These are phyloP conservation scores for Pelosia muscerda DNA, from an alignment of 2,888 invertebrate genomes.

Conservation along the genomic window DNA sequence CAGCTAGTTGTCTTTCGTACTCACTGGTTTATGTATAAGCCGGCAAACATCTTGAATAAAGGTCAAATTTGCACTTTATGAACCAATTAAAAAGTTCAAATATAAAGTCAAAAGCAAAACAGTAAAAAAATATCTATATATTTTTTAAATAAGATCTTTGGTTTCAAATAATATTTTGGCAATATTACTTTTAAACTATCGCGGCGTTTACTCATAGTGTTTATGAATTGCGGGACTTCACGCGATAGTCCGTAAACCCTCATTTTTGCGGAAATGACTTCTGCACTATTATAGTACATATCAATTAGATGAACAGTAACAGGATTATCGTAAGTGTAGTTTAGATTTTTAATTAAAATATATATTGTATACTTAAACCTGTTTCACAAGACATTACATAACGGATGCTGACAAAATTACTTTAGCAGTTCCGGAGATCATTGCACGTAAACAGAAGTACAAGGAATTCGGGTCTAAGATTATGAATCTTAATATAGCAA, in stretches of 20 bases:
- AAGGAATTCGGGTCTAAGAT: constrained; percentile 19
- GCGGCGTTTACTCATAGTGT: too few species aligned
- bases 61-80: too few species aligned
- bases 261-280: neutral
- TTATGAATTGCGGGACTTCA: too few species aligned
- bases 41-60: too few species aligned
- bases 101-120: too few species aligned
- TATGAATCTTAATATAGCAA: constrained; percentile 20
- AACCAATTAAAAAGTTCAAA: too few species aligned
- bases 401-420: neutral
- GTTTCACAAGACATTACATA: constrained; percentile 1
- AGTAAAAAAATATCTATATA: too few species aligned
- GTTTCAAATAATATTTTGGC: neutral
- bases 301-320: neutral
- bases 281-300: too few species aligned
- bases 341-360: neutral
- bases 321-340: neutral
- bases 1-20: too few species aligned
- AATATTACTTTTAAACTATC: too few species aligned
- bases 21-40: too few species aligned
- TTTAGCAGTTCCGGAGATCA: constrained; percentile 6
- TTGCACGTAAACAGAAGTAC: constrained; percentile 3
- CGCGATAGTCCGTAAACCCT: neutral
- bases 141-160: too few species aligned
- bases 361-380: neutral